Evolutionary conservation across 2,888 invertebrate genomes (phyloP).

Genomic region (Macaria notata): DNA sequence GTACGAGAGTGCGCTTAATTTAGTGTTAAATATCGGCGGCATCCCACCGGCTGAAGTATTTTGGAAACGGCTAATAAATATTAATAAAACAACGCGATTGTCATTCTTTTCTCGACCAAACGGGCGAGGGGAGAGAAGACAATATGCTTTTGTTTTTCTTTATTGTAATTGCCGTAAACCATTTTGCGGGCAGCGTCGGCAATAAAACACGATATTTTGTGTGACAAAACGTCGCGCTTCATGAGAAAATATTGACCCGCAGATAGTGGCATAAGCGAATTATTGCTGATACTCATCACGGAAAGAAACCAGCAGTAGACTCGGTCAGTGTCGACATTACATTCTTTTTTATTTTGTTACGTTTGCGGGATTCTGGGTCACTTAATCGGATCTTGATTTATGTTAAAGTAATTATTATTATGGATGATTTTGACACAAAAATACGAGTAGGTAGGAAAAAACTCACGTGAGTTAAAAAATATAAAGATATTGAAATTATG

Average conservation of each 20-base stretch:
- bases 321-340: conserved; percentile 34
- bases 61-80: conserved; percentile 69
- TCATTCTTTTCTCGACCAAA: conserved; percentile 69
- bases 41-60: conserved; percentile 60
- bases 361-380: conserved; percentile 24
- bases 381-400: conserved; percentile 22
- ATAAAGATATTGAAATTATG: no score
- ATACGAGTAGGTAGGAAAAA: no score
- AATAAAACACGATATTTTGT: conserved; percentile 81
- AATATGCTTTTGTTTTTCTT: conserved; percentile 80
- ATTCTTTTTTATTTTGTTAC: conserved; percentile 40
- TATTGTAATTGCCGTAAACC: conserved; percentile 80
- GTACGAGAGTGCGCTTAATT: conserved; percentile 48
- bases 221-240: conserved; percentile 80
- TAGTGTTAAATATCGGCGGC: conserved; percentile 54
- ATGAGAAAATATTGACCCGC: conserved; percentile 81
- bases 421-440: conserved; percentile 6
- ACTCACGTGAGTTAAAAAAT: no score
- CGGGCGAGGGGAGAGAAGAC: conserved; percentile 62
- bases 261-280: conserved; percentile 79
- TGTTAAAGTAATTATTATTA: conserved; percentile 21
- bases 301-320: conserved; percentile 51
- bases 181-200: conserved; percentile 70
- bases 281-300: conserved; percentile 61
- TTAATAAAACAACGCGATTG: conserved; percentile 72